Conservation (phyloP, 2,888 invertebrate species). For the Protula sp. region DNA sequence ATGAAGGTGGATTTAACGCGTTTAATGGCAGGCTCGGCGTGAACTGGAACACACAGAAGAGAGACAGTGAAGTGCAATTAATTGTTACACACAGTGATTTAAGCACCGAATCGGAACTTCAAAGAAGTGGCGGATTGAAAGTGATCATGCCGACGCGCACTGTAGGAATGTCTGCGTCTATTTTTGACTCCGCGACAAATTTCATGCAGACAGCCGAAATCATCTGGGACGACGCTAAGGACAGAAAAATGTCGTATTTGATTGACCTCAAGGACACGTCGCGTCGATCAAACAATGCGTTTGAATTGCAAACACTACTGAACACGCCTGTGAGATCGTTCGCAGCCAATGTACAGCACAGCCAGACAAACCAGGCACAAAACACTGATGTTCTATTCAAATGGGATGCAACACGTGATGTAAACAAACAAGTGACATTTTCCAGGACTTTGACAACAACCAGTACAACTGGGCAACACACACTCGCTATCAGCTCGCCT, state of each 20-base stretch:
- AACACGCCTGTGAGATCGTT: slow-evolving; percentile 10
- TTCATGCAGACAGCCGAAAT: slow-evolving; percentile 7
- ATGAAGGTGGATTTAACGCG: background rate
- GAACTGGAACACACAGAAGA: slow-evolving; percentile 29
- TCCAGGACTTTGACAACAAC: no score
- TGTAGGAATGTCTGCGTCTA: slow-evolving; percentile 9
- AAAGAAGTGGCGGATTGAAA: slow-evolving; percentile 8
- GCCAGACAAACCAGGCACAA: background rate
- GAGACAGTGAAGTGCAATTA: slow-evolving; percentile 6
- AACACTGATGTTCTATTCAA: background rate
- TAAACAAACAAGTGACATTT: background rate
- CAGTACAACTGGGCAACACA: no score
- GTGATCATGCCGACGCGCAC: slow-evolving; percentile 5
- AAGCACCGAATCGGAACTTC: slow-evolving; percentile 1
- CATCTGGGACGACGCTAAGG: slow-evolving; percentile 19
- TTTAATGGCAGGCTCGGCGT: background rate
- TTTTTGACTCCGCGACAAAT: background rate
- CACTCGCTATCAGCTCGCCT: no score
- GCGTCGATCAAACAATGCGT: background rate
- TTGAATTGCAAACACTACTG: background rate
- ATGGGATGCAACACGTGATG: slow-evolving; percentile 8
- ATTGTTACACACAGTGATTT: background rate
- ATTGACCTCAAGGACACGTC: slow-evolving; percentile 12
- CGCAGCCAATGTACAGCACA: background rate
- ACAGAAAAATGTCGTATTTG: slow-evolving; percentile 20